Percentiles rank a stretch among this genome's conserved stretches.
phyloP scores from a whole-genome alignment of 2,113 vertebrate species.

The Kryptolebias marmoratus region DNA sequence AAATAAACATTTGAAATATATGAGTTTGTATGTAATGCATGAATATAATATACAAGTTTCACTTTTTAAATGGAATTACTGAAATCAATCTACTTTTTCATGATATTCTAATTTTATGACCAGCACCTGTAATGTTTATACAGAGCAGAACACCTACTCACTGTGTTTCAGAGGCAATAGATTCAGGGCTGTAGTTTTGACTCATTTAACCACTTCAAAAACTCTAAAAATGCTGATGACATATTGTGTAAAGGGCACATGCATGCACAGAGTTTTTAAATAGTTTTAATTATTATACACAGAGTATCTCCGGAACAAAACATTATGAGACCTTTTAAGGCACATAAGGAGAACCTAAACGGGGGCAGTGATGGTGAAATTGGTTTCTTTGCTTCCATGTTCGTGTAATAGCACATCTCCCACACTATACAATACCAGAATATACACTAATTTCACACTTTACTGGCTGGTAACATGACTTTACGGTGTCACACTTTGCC shows the following conservation, averaged over 20 bases:
- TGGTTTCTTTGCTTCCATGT: slow-evolving; percentile 31
- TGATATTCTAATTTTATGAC: too few relatives aligned
- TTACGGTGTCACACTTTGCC: slow-evolving; percentile 31
- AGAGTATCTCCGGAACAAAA: slow-evolving; percentile 1
- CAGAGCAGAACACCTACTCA: background rate
- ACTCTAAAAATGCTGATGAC: background rate
- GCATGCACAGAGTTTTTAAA: slow-evolving; percentile 14
- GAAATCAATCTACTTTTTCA: too few relatives aligned
- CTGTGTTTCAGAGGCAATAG: background rate
- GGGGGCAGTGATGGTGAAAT: slow-evolving; percentile 26
- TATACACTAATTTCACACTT: slow-evolving; percentile 50
- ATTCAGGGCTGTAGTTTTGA: background rate
- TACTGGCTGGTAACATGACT: slow-evolving; percentile 18
- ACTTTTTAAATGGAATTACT: too few relatives aligned
- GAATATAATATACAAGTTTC: too few relatives aligned
- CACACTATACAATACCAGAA: slow-evolving; percentile 36
- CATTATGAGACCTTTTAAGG: slow-evolving; percentile 16
- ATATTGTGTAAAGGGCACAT: background rate
- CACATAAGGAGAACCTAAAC: slow-evolving; percentile 4
- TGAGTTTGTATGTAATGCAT: too few relatives aligned
- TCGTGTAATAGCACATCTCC: slow-evolving; percentile 20
- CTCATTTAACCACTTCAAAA: background rate
- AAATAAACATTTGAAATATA: too few relatives aligned
- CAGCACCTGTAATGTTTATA: background rate
- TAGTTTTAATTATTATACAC: slow-evolving; percentile 18